Percentiles rank a stretch among this genome's conserved stretches.
Conservation (phyloP, 2,113 vertebrate species). For the Syngnathus typhle region DNA sequence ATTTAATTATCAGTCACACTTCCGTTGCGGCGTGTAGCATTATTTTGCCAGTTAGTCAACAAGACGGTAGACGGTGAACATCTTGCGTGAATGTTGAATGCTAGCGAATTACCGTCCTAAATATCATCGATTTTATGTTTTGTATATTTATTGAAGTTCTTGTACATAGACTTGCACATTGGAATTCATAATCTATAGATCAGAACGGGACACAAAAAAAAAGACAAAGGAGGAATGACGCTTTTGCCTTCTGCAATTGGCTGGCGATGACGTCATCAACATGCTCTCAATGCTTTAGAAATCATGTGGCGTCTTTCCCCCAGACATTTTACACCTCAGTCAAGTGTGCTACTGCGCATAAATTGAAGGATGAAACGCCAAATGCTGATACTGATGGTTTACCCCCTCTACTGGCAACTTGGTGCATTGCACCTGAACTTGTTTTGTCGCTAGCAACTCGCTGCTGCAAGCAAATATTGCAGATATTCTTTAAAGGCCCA, state of each 20-base stretch:
- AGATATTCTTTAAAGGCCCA: slow-evolving; percentile 17
- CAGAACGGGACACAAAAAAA: not conserved
- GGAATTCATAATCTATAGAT: slow-evolving; percentile 7
- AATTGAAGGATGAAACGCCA: not conserved
- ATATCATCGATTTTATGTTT: slow-evolving; percentile 45
- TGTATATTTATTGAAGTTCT: slow-evolving; percentile 48
- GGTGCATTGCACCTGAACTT: slow-evolving; percentile 24
- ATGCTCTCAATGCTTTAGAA: not conserved
- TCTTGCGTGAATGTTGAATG: slow-evolving; percentile 34
- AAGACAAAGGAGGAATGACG: not conserved
- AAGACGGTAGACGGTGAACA: slow-evolving; percentile 28
- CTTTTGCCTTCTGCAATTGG: slow-evolving; percentile 34
- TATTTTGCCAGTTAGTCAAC: slow-evolving; percentile 22
- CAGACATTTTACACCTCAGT: not conserved
- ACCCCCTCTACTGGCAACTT: slow-evolving; percentile 52
- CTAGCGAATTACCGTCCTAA: slow-evolving; percentile 24
- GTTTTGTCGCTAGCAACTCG: not conserved
- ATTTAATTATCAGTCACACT: slow-evolving; percentile 34
- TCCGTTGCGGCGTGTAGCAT: slow-evolving; percentile 28
- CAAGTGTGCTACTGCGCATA: not conserved
- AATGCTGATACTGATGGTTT: slow-evolving; percentile 1
- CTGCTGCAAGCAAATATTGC: not conserved
- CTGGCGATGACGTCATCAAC: not conserved
- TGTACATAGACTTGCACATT: slow-evolving; percentile 44
- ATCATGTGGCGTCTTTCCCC: not conserved